Conservation (phyloP, 2,888 invertebrate species). For the Chloromyia formosa region DNA sequence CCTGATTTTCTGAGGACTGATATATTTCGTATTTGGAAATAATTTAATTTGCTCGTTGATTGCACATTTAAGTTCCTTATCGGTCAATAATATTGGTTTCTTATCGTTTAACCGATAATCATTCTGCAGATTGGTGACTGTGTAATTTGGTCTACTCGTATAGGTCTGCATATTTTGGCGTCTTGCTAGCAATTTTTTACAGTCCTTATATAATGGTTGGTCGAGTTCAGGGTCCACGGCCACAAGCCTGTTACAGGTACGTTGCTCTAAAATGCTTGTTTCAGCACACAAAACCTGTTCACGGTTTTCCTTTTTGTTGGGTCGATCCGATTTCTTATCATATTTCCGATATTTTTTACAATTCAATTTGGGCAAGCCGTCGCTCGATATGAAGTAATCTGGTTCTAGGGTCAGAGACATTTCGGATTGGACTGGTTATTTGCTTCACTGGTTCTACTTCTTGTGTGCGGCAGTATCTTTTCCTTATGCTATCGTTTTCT, state of each 20-base stretch:
- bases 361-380: constrained; percentile 56
- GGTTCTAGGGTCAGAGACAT: constrained; percentile 52
- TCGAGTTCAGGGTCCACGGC: neutral
- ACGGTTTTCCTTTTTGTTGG: constrained; percentile 13
- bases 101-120: neutral
- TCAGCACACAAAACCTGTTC: constrained; percentile 11
- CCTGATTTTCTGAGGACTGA: constrained; percentile 17
- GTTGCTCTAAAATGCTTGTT: neutral
- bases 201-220: neutral
- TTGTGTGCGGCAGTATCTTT: neutral
- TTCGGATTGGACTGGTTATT: neutral
- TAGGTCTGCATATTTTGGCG: constrained; percentile 6
- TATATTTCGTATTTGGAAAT: neutral
- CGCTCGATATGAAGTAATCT: constrained; percentile 59
- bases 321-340: constrained; percentile 29
- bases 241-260: neutral
- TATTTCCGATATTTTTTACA: constrained; percentile 46
- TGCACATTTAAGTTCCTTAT: constrained; percentile 47
- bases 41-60: constrained; percentile 47
- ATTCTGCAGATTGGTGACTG: neutral
- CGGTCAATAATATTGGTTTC: constrained; percentile 12
- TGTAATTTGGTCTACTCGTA: neutral
- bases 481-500: neutral
- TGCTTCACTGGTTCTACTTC: no score
- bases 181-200: constrained; percentile 25